Evolutionary conservation across 2,113 vertebrate species (phyloP).

Genomic region (Pardalotus punctatus): DNA sequence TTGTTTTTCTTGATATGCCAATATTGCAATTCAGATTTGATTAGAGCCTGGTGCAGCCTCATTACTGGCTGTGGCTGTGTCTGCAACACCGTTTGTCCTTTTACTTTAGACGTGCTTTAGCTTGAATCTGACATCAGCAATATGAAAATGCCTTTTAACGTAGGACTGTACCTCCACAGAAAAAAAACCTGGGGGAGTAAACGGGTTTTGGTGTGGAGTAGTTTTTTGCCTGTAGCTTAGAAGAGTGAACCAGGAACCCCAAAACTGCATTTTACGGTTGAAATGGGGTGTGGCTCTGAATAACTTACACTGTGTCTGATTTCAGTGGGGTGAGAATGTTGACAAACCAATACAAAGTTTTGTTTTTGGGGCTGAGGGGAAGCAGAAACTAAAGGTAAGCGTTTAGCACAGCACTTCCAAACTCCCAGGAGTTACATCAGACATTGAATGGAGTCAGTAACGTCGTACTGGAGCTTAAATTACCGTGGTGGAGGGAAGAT

Average conservation of each 20-base stretch:
- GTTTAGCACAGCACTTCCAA: constrained; percentile 47
- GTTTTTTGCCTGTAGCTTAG: background rate
- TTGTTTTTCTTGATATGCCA: constrained; percentile 18
- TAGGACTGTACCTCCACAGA: background rate
- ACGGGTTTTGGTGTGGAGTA: no score
- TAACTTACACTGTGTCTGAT: background rate
- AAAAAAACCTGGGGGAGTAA: background rate
- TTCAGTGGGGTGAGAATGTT: background rate
- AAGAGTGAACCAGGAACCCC: background rate
- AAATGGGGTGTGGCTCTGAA: background rate
- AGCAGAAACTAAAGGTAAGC: background rate
- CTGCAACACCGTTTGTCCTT: background rate
- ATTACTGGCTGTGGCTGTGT: background rate
- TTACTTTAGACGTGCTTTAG: background rate
- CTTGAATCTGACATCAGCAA: background rate
- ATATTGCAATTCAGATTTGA: background rate
- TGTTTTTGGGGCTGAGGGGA: background rate
- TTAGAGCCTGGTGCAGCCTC: background rate
- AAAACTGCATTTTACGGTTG: background rate
- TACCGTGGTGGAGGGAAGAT: constrained; percentile 51
- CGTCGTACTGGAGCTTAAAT: constrained; percentile 46
- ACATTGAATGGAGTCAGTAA: constrained; percentile 55
- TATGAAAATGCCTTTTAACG: background rate
- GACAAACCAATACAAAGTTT: background rate
- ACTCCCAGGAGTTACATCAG: constrained; percentile 31